These are phyloP conservation scores for Labrus mixtus DNA, from an alignment of 2,113 vertebrate genomes.

Conservation along the genomic window DNA sequence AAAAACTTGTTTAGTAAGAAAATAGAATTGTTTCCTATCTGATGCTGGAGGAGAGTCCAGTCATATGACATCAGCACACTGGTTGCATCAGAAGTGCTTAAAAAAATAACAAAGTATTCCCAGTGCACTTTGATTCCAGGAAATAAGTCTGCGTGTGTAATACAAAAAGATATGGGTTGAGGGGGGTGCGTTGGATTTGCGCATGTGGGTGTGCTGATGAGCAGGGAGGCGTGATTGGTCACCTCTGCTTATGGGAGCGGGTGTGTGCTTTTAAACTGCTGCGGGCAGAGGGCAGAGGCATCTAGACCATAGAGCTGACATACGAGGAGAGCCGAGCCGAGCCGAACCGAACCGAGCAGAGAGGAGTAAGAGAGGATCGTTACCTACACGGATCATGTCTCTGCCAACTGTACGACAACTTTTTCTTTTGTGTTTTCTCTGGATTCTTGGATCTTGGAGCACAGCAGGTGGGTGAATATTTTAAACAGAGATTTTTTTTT, in stretches of 20 bases:
- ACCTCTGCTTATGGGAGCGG: constrained; percentile 29
- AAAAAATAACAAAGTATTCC: constrained; percentile 10
- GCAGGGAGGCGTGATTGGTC: constrained; percentile 66
- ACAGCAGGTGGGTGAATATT: constrained; percentile 55
- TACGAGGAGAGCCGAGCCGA: background rate
- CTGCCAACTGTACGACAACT: constrained; percentile 49
- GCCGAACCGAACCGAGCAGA: background rate
- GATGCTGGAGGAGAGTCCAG: background rate
- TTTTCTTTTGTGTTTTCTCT: constrained; percentile 58
- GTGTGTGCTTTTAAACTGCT: constrained; percentile 56
- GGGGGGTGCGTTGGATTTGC: constrained; percentile 29
- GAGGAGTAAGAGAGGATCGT: background rate
- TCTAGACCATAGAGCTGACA: constrained; percentile 17
- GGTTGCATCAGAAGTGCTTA: background rate
- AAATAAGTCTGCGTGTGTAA: too few species aligned
- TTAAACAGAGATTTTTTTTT: background rate
- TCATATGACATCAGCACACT: constrained; percentile 28
- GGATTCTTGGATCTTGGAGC: constrained; percentile 57
- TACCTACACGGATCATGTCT: constrained; percentile 43
- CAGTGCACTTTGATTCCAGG: constrained; percentile 14
- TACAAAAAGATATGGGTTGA: too few species aligned
- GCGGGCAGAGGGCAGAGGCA: background rate
- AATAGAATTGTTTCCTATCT: background rate
- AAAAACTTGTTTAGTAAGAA: too few species aligned
- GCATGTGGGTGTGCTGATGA: constrained; percentile 26